Base-by-base conservation (phyloP, 2,888 invertebrate genomes). In the Hetaerina titia region DNA sequence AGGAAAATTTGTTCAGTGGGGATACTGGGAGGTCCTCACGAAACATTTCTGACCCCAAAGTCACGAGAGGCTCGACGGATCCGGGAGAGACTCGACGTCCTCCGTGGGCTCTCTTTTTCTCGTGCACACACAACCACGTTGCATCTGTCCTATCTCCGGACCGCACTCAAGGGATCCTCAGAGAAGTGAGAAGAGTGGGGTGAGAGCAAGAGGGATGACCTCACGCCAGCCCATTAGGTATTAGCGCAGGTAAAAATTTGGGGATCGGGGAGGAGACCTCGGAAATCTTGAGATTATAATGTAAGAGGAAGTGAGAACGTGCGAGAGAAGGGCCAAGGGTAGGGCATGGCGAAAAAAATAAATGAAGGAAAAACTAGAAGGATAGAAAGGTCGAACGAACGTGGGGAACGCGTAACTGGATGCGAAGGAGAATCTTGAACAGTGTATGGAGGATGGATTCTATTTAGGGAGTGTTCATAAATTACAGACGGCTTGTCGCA, bases 61-160 rank as follows among this genome's bases (percentile, higher is more conserved):
- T 92, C 92, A 92, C 92, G 92, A 88, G 60, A 90, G 63, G 90
- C 31, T 19, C 56, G 92, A 17, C 92, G 92, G 45, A 64, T 45
- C 64, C 22, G 31, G 45, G 88, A 88, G 60, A 90, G 63, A 63
- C 31, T 19, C 56, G 69, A 17, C 92, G 92, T 92, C 92, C 69
- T 92, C 92, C 19, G 45, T 19, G 31, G 81, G 31, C 81, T 31
- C 81, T 81, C 45, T 45, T 4, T 45, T 45, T 45, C 45, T 45
- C 45, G 45, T 31, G 81, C 81, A 15, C 22, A 31, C 81, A 81
- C 45, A 45, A 45, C 1, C 45, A 45, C 45, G 45, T 31, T 31
- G 81, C 25, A 81, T 31, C 81, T 15, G 31, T 5, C 81, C 81
- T 81, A 31, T 81, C 81, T 81, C 13, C 31, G 81, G 81, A 81